Evolutionary conservation across 1,140 invertebrate species (phyloP), one percentile per base, ranked within the genome.

Genomic region (Temnothorax curvispinosus): DNA sequence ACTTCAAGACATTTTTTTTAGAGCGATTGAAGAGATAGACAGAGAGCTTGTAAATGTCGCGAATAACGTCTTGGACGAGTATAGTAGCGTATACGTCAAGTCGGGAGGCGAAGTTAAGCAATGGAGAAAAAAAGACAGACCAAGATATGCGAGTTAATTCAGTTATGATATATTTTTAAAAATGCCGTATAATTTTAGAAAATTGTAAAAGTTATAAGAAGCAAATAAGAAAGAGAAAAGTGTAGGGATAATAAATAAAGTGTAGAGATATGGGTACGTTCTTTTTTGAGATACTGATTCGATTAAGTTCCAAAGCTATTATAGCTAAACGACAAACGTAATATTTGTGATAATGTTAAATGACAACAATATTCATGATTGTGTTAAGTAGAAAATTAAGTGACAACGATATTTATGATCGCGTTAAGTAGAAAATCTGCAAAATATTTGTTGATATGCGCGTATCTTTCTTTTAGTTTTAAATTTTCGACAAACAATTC

Each of bases 161-260:
- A 93, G 93, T 91, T 92, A 94, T 76, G 88, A 89, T 95, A 95
- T 95, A 95, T 95, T 95, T 95, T 95, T 95, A 94, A 95, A 93
- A 95, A 92, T 93, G 93, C 92, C 90, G 90, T 93, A 92, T 94
- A 94, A 95, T 94, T 95, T 94, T 94, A 94, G 93, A 92, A 93
- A 85, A 91, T 94, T 95, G 90, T 95, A 95, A 95, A 92, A 93
- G 94, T 95, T 95, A 92, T 94, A 95, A 95, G 81, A 93, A 94
- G 92, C 71, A 87, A 90, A 85, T 93, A 94, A 93, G 86, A 85
- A 27, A 27, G 85, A 87, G 87, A 89, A 32, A 67, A 67, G 7
- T 21, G 13, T 78, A 27, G 27, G 27, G 27, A 27, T 27, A 27
- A 27, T 27, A 27, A 27, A 71, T 62, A 80, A 87, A 92, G 18